Percentiles rank a stretch among this genome's conserved stretches.
These are phyloP conservation scores for Acanthosoma haemorrhoidale DNA, from an alignment of 2,888 invertebrate genomes.

Conservation along the genomic window DNA sequence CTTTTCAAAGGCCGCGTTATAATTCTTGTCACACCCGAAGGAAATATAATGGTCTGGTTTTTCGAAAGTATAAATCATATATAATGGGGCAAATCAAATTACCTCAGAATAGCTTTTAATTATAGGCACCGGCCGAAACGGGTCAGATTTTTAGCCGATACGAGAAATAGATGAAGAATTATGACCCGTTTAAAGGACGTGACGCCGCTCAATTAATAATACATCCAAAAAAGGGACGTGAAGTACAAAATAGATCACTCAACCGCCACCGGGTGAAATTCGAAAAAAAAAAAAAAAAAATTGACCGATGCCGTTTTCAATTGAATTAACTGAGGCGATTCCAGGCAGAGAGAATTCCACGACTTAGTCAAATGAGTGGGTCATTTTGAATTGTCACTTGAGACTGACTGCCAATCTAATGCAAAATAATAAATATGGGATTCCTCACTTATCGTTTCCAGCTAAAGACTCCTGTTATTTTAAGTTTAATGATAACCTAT, in stretches of 20 bases:
- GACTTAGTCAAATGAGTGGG: neutral
- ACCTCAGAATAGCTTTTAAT: constrained; percentile 9
- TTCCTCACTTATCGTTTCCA: neutral
- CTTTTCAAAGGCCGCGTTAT: no score
- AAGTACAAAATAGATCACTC: neutral
- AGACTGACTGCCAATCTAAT: neutral
- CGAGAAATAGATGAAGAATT: constrained; percentile 16
- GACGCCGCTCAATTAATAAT: constrained; percentile 7
- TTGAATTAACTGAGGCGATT: constrained; percentile 3
- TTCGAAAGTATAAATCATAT: neutral
- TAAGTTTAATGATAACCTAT: neutral
- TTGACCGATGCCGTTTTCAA: neutral
- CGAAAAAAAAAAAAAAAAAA: neutral
- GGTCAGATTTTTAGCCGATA: constrained; percentile 10
- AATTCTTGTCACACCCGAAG: no score
- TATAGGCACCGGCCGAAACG: neutral
- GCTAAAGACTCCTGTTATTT: neutral
- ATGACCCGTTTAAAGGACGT: constrained; percentile 2
- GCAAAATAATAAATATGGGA: neutral
- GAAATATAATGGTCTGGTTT: neutral
- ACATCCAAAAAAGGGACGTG: neutral
- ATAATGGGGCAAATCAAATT: no score
- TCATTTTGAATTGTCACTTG: no score
- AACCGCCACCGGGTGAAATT: neutral
- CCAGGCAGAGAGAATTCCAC: no score